A percentile compares a stretch with the other conserved stretches of the same genome.
phyloP scores from a whole-genome alignment of 2,888 invertebrate genomes.

The Hyalella azteca region DNA sequence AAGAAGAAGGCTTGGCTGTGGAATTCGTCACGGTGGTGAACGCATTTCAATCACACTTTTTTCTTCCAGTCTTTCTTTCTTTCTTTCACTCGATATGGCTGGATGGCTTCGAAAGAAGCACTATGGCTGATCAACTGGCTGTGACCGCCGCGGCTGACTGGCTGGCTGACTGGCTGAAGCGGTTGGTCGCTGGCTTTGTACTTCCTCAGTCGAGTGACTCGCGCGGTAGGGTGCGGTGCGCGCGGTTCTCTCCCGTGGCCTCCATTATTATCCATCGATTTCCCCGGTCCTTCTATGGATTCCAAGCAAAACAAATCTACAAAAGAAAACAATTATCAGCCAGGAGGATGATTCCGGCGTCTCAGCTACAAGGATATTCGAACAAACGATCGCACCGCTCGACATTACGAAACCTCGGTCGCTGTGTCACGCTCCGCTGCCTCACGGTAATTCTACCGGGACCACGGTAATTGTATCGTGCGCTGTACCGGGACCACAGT shows the following conservation, averaged over 20 bases:
- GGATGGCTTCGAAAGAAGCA: conserved; percentile 33
- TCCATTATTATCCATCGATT: too few relatives aligned
- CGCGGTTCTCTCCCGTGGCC: too few relatives aligned
- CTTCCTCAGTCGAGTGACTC: not conserved
- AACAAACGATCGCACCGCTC: not conserved
- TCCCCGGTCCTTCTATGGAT: too few relatives aligned
- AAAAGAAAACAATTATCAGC: too few relatives aligned
- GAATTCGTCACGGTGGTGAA: not conserved
- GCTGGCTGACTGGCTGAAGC: not conserved
- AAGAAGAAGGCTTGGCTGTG: not conserved
- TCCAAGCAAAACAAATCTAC: too few relatives aligned
- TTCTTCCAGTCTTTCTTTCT: not conserved
- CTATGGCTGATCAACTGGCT: conserved; percentile 11
- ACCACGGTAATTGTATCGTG: not conserved
- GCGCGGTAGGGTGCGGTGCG: not conserved
- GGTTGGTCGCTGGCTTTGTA: not conserved
- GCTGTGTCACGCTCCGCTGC: conserved; percentile 1
- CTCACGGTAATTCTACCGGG: not conserved
- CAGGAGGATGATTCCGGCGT: too few relatives aligned
- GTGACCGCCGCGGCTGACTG: not conserved
- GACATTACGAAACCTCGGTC: not conserved
- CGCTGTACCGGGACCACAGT: not conserved
- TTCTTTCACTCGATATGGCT: conserved; percentile 5
- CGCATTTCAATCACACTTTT: not conserved
- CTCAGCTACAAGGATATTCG: not conserved